Evolutionary conservation across 2,797 vertebrate species (phyloP).

Genomic region (Eleutherodactylus coqui): DNA sequence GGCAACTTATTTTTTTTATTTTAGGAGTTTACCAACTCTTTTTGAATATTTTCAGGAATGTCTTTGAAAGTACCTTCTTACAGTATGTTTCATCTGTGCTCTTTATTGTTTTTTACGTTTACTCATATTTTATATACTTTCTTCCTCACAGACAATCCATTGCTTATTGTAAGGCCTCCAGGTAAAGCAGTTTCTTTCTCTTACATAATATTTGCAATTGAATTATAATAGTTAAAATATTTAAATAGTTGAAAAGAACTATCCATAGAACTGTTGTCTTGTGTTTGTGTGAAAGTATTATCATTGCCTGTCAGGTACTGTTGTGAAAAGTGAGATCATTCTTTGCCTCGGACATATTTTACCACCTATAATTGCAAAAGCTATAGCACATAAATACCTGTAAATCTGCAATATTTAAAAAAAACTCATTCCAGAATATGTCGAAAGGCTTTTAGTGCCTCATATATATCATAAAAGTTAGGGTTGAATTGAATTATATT

Average conservation of each 20-base stretch:
- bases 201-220: too few species aligned
- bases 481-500: too few species aligned
- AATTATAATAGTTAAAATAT: too few species aligned
- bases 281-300: too few species aligned
- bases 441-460: background rate
- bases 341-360: background rate
- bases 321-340: too few species aligned
- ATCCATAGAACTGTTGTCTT: background rate
- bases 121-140: constrained; percentile 53
- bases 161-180: constrained; percentile 95
- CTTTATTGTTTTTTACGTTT: background rate
- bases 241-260: background rate
- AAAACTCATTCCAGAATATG: background rate
- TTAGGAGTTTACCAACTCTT: too few species aligned
- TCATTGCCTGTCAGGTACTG: too few species aligned
- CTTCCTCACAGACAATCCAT: constrained; percentile 88
- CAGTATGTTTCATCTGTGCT: background rate
- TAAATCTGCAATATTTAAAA: too few species aligned
- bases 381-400: too few species aligned
- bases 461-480: too few species aligned
- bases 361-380: background rate
- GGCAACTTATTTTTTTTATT: too few species aligned
- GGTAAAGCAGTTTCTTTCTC: constrained; percentile 77
- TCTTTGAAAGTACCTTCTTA: background rate
- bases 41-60: too few species aligned